Base-by-base conservation (phyloP, 2,888 invertebrate species). In the Eristalinus sepulchralis region DNA sequence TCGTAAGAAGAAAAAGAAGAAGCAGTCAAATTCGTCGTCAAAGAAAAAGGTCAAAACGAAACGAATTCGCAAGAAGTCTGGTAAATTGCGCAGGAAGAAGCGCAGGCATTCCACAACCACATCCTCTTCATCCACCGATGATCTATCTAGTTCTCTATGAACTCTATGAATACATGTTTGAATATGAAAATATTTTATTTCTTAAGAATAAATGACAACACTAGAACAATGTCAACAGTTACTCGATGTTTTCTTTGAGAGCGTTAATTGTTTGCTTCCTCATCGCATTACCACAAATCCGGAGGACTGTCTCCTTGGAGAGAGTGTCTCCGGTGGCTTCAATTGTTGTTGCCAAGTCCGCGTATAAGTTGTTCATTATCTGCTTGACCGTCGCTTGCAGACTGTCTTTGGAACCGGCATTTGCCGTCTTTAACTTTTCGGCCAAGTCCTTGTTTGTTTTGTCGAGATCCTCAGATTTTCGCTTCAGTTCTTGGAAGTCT, bases 51-150 rank as follows among this genome's bases (percentile, higher is more conserved):
- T 70, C 10, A 86, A 81, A 9, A 77, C 70, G 55, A 92, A 91
- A 88, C 91, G 92, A 57, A 92, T 91, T 67, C 90, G 92, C n/a
- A 92, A 91, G 75, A 90, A 90, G 24, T 80, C 80, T 4, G 91
- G 91, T 3, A 89, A 88, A 78, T 72, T 90, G 70, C 89, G 90
- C 0, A 90, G 90, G 36, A 92, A 91, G 72, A 92, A 92, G 85
- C 82, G 77, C 17, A 77, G 64, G 33, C 76, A 85, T 59, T 85
- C 83, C 20, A 39, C 78, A n/a, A 64, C 84, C n/a, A 80, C 79
- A 10, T 80, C 82, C 11, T 78, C 82, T 24, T 78, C 85, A 0
- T 62, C 78, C 11, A 75, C 57, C 53, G 73, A 70, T 68, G 77
- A 73, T 22, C 9, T 67, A 27, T 86, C 85, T 4, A 85, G 84